phyloP scores from a whole-genome alignment of 1,140 invertebrate species.

The Alviniconcha marisindica region DNA sequence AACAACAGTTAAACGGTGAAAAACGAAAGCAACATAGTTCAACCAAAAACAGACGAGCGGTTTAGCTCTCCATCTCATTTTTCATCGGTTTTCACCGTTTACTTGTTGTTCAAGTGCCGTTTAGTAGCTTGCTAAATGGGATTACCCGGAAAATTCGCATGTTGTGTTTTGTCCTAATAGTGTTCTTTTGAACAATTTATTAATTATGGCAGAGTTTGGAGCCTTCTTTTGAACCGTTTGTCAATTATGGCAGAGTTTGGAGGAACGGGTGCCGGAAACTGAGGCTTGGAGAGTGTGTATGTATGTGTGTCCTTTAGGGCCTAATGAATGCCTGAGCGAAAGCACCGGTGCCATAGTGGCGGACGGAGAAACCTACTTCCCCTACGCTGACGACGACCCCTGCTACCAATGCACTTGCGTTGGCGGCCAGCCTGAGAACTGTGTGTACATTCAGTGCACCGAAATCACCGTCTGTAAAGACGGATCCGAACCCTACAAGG shows the following conservation, averaged over 20 bases:
- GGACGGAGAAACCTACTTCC: background rate
- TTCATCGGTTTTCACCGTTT: too few species aligned
- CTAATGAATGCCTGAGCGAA: background rate
- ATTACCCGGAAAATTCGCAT: too few species aligned
- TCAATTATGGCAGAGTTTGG: background rate
- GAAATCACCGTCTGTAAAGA: slow-evolving; percentile 30
- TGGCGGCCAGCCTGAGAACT: slow-evolving; percentile 12
- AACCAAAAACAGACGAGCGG: too few species aligned
- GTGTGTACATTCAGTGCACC: slow-evolving; percentile 29
- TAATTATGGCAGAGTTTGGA: background rate
- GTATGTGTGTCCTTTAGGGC: background rate
- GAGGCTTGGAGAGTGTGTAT: too few species aligned
- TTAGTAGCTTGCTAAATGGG: too few species aligned
- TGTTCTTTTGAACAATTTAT: too few species aligned
- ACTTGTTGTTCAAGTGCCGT: too few species aligned
- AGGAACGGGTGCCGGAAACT: too few species aligned
- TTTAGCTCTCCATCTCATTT: too few species aligned
- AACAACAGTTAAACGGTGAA: too few species aligned
- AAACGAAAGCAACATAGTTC: too few species aligned
- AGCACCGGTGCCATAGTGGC: background rate
- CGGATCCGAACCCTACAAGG: slow-evolving; percentile 40
- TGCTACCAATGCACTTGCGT: slow-evolving; percentile 43
- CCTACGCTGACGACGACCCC: slow-evolving; percentile 24
- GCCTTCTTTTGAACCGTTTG: background rate
- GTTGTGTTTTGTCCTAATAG: too few species aligned